phyloP scores from a whole-genome alignment of 2,888 invertebrate species.

The Villa cingulata region DNA sequence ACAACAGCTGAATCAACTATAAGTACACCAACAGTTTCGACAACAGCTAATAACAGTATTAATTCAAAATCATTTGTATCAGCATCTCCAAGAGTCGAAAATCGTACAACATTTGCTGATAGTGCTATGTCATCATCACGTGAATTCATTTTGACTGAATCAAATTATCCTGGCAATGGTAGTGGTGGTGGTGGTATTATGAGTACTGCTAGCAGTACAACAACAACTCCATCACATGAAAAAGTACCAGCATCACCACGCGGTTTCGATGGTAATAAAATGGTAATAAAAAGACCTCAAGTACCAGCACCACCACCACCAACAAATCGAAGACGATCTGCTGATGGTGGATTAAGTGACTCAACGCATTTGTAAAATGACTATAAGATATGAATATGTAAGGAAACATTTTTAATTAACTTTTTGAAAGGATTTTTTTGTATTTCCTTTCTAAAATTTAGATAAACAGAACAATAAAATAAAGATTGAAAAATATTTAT shows the following conservation, averaged over 20 bases:
- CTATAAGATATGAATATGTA: no score
- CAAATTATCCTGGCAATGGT: no score
- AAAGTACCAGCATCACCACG: slow-evolving; percentile 16
- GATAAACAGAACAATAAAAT: no score
- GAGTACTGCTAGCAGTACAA: background rate
- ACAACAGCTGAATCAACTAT: slow-evolving; percentile 5
- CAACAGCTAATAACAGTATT: background rate
- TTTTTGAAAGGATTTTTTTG: no score
- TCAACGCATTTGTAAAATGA: slow-evolving; percentile 14
- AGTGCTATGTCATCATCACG: slow-evolving; percentile 9
- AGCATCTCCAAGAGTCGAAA: slow-evolving; percentile 3
- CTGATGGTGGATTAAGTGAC: slow-evolving; percentile 12
- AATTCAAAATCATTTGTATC: background rate
- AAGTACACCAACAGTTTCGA: slow-evolving; percentile 1
- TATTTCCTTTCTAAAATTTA: no score
- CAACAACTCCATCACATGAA: background rate
- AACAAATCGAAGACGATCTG: slow-evolving; percentile 14
- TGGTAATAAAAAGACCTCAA: slow-evolving; percentile 17
- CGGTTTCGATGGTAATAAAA: slow-evolving; percentile 13
- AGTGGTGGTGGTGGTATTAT: background rate
- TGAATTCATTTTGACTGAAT: slow-evolving; percentile 6
- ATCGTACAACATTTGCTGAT: slow-evolving; percentile 7
- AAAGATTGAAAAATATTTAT: no score
- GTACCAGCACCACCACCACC: slow-evolving; percentile 16
- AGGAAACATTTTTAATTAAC: no score